These are phyloP conservation scores for Scaptomyza reducta DNA, from an alignment of 2,888 invertebrate species.

Conservation along the genomic window DNA sequence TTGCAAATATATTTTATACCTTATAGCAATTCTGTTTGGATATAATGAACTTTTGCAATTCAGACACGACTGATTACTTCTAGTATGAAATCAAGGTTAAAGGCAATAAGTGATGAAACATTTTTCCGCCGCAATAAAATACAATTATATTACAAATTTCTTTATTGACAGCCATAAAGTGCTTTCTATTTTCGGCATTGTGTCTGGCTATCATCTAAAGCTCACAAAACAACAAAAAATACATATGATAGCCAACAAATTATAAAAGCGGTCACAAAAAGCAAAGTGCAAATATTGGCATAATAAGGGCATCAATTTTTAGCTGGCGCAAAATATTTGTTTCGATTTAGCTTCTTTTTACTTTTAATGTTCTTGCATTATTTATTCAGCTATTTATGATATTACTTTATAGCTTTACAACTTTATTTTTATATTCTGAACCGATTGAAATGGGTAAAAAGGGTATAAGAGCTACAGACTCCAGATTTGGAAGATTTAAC, in stretches of 20 bases:
- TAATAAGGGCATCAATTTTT: constrained; percentile 32
- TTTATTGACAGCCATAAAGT: background rate
- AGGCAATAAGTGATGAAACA: background rate
- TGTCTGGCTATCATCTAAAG: background rate
- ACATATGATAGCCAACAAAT: no score
- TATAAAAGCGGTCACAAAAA: background rate
- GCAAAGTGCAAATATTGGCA: constrained; percentile 6
- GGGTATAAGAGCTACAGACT: no score
- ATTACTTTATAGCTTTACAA: background rate
- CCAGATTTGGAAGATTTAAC: no score
- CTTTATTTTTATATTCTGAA: no score
- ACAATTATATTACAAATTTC: background rate
- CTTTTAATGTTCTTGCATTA: background rate
- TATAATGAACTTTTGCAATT: no score
- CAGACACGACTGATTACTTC: no score
- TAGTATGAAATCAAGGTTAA: background rate
- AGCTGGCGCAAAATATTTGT: constrained; percentile 18
- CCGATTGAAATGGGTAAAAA: no score
- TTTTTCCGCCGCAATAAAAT: background rate
- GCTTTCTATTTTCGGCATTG: background rate
- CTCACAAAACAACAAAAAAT: background rate
- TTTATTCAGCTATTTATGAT: constrained; percentile 4
- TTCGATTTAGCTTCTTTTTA: no score
- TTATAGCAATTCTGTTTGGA: no score
- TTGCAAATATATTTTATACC: no score